Evolutionary conservation across 2,888 invertebrate genomes (phyloP), one percentile per base, ranked within the genome.

Genomic region (Automeris io): DNA sequence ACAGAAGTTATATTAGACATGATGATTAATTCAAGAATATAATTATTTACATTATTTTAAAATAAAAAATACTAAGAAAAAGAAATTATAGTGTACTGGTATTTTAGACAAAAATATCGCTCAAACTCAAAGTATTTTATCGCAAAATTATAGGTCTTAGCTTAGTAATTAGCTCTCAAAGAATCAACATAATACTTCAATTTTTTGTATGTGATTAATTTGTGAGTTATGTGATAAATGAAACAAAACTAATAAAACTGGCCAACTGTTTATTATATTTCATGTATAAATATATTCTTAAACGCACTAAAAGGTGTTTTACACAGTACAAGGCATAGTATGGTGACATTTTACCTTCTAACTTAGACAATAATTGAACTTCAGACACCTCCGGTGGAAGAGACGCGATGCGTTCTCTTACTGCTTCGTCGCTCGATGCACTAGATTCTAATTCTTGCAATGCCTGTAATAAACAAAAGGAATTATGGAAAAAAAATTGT

Each of bases 301-400:
- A 26, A 12, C 36, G 36, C 8, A 34, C 23, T 19, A 50, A 38
- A 33, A 54, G 38, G 18, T 9, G 31, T 32, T 55, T 40, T 7
- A 52, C 39, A 45, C 37, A 33, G 12, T 54, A 46, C 35, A 62
- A 47, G 46, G 46, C 43, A 37, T 44, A 57, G 48, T 48, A 52
- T 43, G 41, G 50, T 46, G 57, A 42, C 52, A 53, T 54, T 57
- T 81, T 86, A 93, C 93, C 95, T 90, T 93, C 92, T 56, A 98
- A 87, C 88, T 96, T 96, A 51, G 92, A 90, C 41, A 98, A 89
- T 61, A 94, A 90, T 52, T 92, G 91, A 3, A 96, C 91, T 89
- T 98, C 97, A 0, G 97, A 97, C 2, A 98, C 96, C 87, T 97
- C 97, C 34, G 95, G 94, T 0, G 98, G 98, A 37, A 98, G 88